phyloP scores from a whole-genome alignment of 2,888 invertebrate genomes.

The Tetropium fuscum region DNA sequence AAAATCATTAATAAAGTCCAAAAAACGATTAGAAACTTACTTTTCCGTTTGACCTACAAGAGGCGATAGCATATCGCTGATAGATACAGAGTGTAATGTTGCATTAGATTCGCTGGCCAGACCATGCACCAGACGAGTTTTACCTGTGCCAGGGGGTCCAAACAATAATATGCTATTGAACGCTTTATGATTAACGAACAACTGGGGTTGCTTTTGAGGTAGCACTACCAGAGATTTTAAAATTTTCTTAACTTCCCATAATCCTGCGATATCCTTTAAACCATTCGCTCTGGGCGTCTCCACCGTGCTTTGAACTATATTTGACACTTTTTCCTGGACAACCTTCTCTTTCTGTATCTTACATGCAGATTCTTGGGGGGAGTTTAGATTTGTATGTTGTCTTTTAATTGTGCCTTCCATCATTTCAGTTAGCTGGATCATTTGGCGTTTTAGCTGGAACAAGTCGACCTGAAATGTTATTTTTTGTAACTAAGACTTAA shows the following conservation, averaged over 20 bases:
- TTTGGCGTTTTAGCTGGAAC: conserved; percentile 27
- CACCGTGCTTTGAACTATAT: conserved; percentile 37
- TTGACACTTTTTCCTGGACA: neutral
- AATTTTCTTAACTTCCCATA: conserved; percentile 66
- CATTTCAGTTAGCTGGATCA: conserved; percentile 15
- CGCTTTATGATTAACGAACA: conserved; percentile 65
- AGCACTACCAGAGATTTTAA: conserved; percentile 67
- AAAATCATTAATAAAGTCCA: neutral
- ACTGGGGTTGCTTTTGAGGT: conserved; percentile 69
- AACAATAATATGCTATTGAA: conserved; percentile 70
- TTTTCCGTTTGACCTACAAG: conserved; percentile 72
- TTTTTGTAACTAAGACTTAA: neutral
- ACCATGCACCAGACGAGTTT: conserved; percentile 64
- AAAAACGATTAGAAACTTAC: conserved; percentile 56
- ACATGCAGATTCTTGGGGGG: neutral
- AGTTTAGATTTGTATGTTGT: neutral
- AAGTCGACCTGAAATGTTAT: conserved; percentile 30
- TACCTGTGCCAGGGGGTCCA: conserved; percentile 68
- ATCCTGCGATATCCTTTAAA: conserved; percentile 67
- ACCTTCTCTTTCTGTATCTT: neutral
- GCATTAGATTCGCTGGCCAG: conserved; percentile 67
- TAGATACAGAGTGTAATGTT: conserved; percentile 67
- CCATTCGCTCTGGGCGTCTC: conserved; percentile 56
- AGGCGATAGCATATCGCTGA: conserved; percentile 68
- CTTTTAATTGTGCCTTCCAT: conserved; percentile 18